A percentile compares a stretch with the other conserved stretches of the same genome.
These are phyloP conservation scores for Zelleria hepariella DNA, from an alignment of 2,888 invertebrate genomes.

Conservation along the genomic window DNA sequence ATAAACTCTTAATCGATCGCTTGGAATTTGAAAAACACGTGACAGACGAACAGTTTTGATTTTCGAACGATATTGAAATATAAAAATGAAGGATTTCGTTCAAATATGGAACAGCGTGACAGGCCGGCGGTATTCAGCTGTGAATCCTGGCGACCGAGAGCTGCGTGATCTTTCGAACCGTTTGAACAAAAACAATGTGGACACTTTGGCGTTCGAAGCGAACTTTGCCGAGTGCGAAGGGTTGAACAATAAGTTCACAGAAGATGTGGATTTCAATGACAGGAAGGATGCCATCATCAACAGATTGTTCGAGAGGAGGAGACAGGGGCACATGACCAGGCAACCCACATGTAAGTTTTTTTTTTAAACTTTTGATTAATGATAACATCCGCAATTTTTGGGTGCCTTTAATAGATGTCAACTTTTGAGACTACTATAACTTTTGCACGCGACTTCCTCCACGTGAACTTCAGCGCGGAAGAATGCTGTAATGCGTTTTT, in stretches of 20 bases:
- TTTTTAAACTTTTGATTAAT: constrained; percentile 14
- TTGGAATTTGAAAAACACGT: background rate
- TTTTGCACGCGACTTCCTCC: too few species aligned
- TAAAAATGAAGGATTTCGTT: constrained; percentile 74
- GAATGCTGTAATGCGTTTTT: too few species aligned
- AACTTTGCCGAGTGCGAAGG: constrained; percentile 54
- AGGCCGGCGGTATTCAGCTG: constrained; percentile 69
- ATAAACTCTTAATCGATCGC: background rate
- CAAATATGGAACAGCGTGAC: constrained; percentile 72
- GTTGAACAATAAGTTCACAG: constrained; percentile 42
- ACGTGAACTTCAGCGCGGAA: too few species aligned
- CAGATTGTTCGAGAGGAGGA: constrained; percentile 44
- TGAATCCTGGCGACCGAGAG: constrained; percentile 50
- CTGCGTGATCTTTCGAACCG: constrained; percentile 42
- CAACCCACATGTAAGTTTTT: constrained; percentile 58
- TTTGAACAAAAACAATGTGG: constrained; percentile 38
- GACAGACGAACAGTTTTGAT: background rate
- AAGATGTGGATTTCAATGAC: constrained; percentile 47
- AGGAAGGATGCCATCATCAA: constrained; percentile 54
- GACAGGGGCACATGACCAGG: constrained; percentile 39
- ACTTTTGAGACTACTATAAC: too few species aligned
- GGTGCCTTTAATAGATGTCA: too few species aligned
- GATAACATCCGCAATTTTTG: too few species aligned
- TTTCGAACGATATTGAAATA: background rate
- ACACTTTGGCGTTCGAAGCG: constrained; percentile 36